phyloP scores from a whole-genome alignment of 2,888 invertebrate species.

The Hypomecis punctinalis region DNA sequence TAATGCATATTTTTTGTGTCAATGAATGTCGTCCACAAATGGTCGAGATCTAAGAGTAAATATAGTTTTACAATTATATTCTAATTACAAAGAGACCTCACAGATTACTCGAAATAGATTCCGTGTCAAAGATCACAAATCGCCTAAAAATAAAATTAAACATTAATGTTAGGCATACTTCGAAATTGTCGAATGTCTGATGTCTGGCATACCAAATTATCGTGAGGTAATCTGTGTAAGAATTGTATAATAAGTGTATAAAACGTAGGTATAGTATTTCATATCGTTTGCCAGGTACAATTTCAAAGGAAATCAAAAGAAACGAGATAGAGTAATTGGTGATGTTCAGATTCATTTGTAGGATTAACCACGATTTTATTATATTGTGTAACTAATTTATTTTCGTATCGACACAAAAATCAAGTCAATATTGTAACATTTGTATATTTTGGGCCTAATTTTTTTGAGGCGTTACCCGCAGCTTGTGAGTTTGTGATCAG shows the following conservation, averaged over 20 bases:
- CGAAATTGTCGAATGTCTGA: too few species aligned
- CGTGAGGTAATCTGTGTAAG: too few species aligned
- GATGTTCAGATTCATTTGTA: too few species aligned
- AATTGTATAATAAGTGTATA: background rate
- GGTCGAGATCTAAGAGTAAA: slow-evolving; percentile 27
- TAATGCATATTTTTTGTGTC: slow-evolving; percentile 18
- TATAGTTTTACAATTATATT: background rate
- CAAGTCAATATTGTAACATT: background rate
- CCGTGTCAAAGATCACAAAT: too few species aligned
- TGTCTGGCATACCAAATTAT: too few species aligned
- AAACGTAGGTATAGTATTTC: slow-evolving; percentile 6
- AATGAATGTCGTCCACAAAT: slow-evolving; percentile 10
- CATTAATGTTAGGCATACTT: too few species aligned
- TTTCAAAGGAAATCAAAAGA: background rate
- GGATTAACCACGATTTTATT: too few species aligned
- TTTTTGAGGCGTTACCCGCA: too few species aligned
- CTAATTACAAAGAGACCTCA: background rate
- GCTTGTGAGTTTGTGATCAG: too few species aligned
- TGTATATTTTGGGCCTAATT: slow-evolving; percentile 1
- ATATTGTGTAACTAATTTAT: background rate
- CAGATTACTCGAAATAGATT: too few species aligned
- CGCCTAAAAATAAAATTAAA: too few species aligned
- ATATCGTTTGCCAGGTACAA: slow-evolving; percentile 4
- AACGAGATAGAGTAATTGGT: too few species aligned
- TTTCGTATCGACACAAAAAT: background rate